Evolutionary conservation across 1,140 invertebrate genomes (phyloP).

Genomic region (Lanistes nyassanus): DNA sequence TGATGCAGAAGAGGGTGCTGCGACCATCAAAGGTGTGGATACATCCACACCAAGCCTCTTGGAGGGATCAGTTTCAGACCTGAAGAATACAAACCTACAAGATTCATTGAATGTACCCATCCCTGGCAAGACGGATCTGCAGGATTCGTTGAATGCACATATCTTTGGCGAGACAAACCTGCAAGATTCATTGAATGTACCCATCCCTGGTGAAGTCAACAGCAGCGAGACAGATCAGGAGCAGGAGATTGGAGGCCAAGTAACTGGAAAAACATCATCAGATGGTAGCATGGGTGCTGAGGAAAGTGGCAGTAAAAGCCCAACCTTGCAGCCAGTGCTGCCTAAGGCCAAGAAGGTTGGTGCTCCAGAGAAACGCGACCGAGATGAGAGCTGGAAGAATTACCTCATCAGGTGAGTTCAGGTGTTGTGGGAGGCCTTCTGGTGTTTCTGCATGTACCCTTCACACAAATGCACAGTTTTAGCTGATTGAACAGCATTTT

Average conservation of each 20-base stretch:
- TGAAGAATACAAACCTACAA: too few species aligned
- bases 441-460: background rate
- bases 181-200: conserved; percentile 50
- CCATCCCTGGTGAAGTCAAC: conserved; percentile 32
- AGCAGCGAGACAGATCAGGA: background rate
- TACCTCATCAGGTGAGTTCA: conserved; percentile 69
- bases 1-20: conserved; percentile 3
- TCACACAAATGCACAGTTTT: background rate
- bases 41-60: background rate
- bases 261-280: background rate
- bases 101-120: conserved; percentile 47
- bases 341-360: conserved; percentile 6
- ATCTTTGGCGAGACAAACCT: conserved; percentile 45
- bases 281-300: background rate
- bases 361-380: conserved; percentile 46
- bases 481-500: too few species aligned
- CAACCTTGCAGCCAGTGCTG: background rate
- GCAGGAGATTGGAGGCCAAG: background rate
- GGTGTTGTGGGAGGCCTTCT: background rate
- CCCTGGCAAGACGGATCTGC: conserved; percentile 3
- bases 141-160: too few species aligned
- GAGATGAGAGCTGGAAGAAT: conserved; percentile 74
- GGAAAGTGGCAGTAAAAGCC: background rate
- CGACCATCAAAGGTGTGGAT: background rate
- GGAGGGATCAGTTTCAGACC: too few species aligned